Evolutionary conservation across 1,140 invertebrate genomes (phyloP).

Genomic region (Lucilia cuprina): DNA sequence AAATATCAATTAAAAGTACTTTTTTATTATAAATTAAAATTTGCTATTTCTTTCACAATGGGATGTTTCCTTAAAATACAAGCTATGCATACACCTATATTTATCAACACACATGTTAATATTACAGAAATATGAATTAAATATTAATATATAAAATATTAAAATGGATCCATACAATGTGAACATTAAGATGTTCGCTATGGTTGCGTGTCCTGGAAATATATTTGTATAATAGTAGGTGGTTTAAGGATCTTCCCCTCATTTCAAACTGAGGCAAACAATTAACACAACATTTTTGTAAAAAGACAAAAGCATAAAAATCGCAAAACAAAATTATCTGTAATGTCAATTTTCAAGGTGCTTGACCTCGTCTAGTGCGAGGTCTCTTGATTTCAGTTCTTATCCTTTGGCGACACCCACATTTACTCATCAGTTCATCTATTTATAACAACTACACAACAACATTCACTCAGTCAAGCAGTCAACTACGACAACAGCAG

Average conservation of each 20-base stretch:
- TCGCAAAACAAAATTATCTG: neutral
- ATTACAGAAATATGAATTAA: too few species aligned
- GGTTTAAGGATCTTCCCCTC: neutral
- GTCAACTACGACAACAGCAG: neutral
- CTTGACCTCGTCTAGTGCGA: constrained; percentile 1
- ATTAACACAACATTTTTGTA: neutral
- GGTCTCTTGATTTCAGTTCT: neutral
- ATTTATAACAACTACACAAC: neutral
- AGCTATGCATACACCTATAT: too few species aligned
- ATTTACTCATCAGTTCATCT: neutral
- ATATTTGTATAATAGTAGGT: neutral
- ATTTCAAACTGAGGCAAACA: neutral
- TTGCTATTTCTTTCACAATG: too few species aligned
- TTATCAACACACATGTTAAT: too few species aligned
- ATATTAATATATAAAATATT: neutral
- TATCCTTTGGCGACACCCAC: neutral
- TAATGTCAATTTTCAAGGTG: neutral
- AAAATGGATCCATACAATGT: neutral
- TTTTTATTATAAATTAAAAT: too few species aligned
- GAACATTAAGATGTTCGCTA: neutral
- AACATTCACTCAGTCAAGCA: neutral
- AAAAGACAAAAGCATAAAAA: neutral
- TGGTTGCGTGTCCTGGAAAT: neutral
- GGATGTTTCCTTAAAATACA: too few species aligned
- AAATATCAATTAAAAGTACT: too few species aligned